Evolutionary conservation across 2,113 vertebrate genomes (phyloP), one percentile per base, ranked within the genome.

Genomic region (Columba livia): DNA sequence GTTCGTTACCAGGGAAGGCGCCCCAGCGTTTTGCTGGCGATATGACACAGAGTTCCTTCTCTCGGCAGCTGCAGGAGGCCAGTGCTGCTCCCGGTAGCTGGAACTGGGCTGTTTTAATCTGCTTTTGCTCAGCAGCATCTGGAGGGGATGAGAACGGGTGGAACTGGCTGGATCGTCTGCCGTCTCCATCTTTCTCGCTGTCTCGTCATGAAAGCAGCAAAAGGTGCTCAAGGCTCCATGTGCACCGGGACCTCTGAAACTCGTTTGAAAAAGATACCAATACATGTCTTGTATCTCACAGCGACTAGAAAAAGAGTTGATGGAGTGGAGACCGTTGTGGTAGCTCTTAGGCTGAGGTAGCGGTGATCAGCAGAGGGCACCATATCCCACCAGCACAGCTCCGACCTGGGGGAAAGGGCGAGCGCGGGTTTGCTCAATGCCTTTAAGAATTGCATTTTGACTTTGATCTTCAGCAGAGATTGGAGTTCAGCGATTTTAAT

Each of bases 331-430:
- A 24, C 25, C 0, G 67, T 54, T 9, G 24, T 26, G 80, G 58
- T 32, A 61, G 3, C n/a, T 3, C 3, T 3, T 7, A 29, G 79
- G 36, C 81, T 24, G 85, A 75, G 85, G 8, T 19, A 4, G 9
- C 32, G 3, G 58, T 7, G 83, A 61, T 34, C 97, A 94, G 96
- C 90, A 98, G 97, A 97, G 97, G 97, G 96, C 97, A 95, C 86
- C 89, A 65, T 54, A 65, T 65, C 36, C 77, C 53, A 25, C 11
- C 21, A 26, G 14, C 85, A 24, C 92, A 3, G 60, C 85, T 87
- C 16, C 38, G 42, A 31, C 84, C 54, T 80, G 54, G 5, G 25
- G 11, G 15, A 14, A 1, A 8, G 17, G 9, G 16, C 2, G 48
- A 38, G 42, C 57, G 19, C 62, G 16, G 40, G 28, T 56, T 79